phyloP scores from a whole-genome alignment of 2,888 invertebrate species.

The Nemotelus nigrinus region DNA sequence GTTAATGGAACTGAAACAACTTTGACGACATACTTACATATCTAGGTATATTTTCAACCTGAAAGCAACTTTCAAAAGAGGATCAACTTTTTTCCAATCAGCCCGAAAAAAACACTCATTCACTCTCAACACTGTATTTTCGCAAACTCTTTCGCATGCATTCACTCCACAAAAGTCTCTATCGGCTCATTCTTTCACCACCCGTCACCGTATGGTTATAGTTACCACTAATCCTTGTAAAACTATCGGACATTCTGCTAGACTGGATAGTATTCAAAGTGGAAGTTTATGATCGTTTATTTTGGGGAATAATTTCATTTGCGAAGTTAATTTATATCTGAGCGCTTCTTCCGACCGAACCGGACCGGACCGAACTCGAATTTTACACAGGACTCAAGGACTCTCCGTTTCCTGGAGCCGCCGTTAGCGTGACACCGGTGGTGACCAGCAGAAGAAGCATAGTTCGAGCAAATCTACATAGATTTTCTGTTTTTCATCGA shows the following conservation, averaged over 20 bases:
- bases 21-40: background rate
- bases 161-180: background rate
- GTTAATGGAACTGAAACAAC: too few species aligned
- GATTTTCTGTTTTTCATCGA: too few species aligned
- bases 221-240: conserved; percentile 16
- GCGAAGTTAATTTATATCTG: conserved; percentile 15
- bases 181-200: background rate
- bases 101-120: background rate
- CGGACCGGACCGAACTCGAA: too few species aligned
- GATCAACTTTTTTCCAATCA: background rate
- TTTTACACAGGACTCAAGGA: too few species aligned
- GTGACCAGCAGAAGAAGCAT: too few species aligned
- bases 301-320: conserved; percentile 13
- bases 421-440: too few species aligned
- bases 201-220: background rate
- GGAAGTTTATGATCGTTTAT: conserved; percentile 29
- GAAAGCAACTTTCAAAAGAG: background rate
- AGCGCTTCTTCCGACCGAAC: background rate
- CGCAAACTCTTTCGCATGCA: background rate
- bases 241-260: conserved; percentile 8
- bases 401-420: too few species aligned
- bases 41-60: background rate
- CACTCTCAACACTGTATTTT: background rate
- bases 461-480: too few species aligned
- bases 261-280: background rate